A percentile compares a stretch with the other conserved stretches of the same genome.
Evolutionary conservation across 2,797 vertebrate genomes (phyloP).

Genomic region (Alosa sapidissima): DNA sequence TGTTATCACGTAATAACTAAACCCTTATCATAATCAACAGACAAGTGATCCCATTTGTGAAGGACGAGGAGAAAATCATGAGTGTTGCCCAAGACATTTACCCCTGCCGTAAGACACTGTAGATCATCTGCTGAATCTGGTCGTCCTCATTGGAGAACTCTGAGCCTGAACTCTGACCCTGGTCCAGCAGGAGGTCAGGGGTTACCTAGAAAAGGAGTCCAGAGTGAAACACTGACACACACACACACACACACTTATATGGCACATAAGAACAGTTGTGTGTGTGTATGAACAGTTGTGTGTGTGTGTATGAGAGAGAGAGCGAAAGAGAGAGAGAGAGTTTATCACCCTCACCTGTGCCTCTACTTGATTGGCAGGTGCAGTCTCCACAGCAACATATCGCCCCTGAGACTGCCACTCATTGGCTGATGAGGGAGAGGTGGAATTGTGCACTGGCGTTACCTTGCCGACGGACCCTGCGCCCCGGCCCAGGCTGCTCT

Average conservation of each 20-base stretch:
- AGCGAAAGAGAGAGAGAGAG: neutral
- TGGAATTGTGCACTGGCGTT: constrained; percentile 33
- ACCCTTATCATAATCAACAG: no score
- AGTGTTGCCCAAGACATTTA: constrained; percentile 55
- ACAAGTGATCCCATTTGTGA: no score
- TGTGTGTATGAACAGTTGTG: neutral
- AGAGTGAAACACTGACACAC: neutral
- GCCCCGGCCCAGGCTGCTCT: constrained; percentile 57
- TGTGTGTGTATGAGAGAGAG: neutral
- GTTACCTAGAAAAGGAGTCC: constrained; percentile 78
- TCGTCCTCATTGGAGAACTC: constrained; percentile 77
- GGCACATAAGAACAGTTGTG: neutral
- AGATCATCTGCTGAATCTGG: constrained; percentile 79
- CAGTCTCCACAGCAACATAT: constrained; percentile 44
- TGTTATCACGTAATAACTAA: no score
- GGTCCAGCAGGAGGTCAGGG: constrained; percentile 91
- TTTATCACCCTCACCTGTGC: constrained; percentile 60
- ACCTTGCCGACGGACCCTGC: constrained; percentile 46
- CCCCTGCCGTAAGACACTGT: constrained; percentile 87
- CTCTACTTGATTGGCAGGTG: constrained; percentile 51
- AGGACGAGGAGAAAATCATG: neutral
- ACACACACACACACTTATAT: neutral
- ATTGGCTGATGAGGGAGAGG: constrained; percentile 41
- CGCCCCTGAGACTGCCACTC: constrained; percentile 55
- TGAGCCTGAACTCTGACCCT: constrained; percentile 78